Base-by-base conservation (phyloP, 2,888 invertebrate genomes). In the Toxonevra muliebris region DNA sequence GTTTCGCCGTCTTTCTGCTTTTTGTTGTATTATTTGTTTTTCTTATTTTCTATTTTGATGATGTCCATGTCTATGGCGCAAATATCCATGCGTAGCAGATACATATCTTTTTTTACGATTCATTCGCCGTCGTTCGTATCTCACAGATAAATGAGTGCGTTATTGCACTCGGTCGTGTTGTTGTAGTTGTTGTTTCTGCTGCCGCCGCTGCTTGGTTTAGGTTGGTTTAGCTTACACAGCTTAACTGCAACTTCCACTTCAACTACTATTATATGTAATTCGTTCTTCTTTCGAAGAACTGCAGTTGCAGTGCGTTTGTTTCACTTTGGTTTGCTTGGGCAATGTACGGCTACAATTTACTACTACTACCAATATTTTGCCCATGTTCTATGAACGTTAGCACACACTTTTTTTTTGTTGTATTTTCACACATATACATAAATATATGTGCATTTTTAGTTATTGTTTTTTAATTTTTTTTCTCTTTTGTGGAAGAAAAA, bases 111-210 rank as follows among this genome's bases (percentile, higher is more conserved):
- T n/a, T 30, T 30, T 30, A 30, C 30, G 30, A 30, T 30, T 4
- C 30, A 30, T 30, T 30, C 30, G 30, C 30, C 30, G 30, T 30
- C 30, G 30, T 30, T 30, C 7, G 3, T 30, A 30, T 30, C 30
- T 30, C 30, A 30, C 30, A 30, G 30, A 30, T 30, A 30, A 30
- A 30, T 30, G 30, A n/a, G 53, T 53, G 60, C 52, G 66, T 54
- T 66, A 61, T 66, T 66, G 66, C 66, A 66, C 66, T 66, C 60
- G 66, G 66, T 60, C 66, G 60, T 66, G 60, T 66, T 60, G 60
- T 60, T 20, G 55, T 54, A 41, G 54, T 60, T 53, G 15, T n/a
- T n/a, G 5, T 53, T n/a, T n/a, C 11, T 19, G 53, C 19, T n/a
- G 53, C 15, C 20, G 45, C 45, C 7, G 66, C 30, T 48, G 53